Conservation (phyloP, 1,140 invertebrate species). For the Drosophila subpulchrella region DNA sequence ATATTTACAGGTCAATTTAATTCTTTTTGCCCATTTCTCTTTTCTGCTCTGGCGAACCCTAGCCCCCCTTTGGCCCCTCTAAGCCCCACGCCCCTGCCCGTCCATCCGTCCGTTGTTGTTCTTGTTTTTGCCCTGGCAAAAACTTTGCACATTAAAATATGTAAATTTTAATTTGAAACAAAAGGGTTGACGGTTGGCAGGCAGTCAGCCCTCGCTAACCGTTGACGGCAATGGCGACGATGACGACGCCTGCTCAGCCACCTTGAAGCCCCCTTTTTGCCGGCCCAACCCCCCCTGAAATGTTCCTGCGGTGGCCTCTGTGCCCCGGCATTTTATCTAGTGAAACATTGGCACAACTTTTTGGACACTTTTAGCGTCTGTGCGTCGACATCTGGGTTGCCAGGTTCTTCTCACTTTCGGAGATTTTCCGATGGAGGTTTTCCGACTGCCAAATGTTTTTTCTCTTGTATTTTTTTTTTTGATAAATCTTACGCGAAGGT, state of each 20-base stretch:
- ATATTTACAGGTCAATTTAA: conserved; percentile 83
- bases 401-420: conserved; percentile 25
- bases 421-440: conserved; percentile 6
- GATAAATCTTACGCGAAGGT: conserved; percentile 35
- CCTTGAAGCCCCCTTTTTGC: conserved; percentile 17
- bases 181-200: conserved; percentile 76
- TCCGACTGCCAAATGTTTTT: conserved; percentile 39
- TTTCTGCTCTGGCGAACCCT: conserved; percentile 54
- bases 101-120: conserved; percentile 23
- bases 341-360: conserved; percentile 76
- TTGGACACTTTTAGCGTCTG: conserved; percentile 67
- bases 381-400: conserved; percentile 45
- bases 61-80: conserved; percentile 1
- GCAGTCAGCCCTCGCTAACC: conserved; percentile 23
- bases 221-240: conserved; percentile 59
- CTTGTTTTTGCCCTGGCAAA: conserved; percentile 50
- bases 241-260: conserved; percentile 46
- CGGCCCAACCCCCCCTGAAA: background rate
- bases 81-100: background rate
- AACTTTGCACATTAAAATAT: conserved; percentile 84
- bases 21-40: conserved; percentile 63
- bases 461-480: conserved; percentile 39
- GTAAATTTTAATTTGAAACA: conserved; percentile 84
- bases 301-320: conserved; percentile 17
- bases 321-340: conserved; percentile 71